These are phyloP conservation scores for Apamea crenata DNA, from an alignment of 2,888 invertebrate genomes.

Conservation along the genomic window DNA sequence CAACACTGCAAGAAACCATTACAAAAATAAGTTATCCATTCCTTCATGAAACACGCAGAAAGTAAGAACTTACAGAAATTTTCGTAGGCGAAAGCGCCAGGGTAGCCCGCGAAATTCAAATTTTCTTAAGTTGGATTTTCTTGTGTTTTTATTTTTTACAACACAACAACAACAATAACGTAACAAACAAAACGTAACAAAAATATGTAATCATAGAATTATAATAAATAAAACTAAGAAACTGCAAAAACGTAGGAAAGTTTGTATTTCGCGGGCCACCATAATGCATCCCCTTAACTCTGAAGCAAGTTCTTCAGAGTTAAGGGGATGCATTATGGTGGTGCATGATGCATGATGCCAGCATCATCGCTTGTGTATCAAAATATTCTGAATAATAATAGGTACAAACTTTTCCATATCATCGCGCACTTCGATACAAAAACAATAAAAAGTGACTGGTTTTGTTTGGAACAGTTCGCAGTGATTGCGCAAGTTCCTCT, in stretches of 20 bases:
- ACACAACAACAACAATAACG: too few relatives aligned
- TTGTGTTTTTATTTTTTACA: too few relatives aligned
- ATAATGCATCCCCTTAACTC: neutral
- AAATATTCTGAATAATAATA: neutral
- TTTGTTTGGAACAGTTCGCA: conserved; percentile 35
- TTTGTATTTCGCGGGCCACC: neutral
- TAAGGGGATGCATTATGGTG: too few relatives aligned
- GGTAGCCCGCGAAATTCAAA: too few relatives aligned
- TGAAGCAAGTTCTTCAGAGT: too few relatives aligned
- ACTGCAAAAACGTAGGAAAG: too few relatives aligned
- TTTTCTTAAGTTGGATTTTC: too few relatives aligned
- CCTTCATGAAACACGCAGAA: neutral
- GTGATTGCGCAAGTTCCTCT: conserved; percentile 52
- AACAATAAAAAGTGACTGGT: conserved; percentile 45
- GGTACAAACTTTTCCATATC: neutral
- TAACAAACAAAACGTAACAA: too few relatives aligned
- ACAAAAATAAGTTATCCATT: neutral
- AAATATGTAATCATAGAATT: too few relatives aligned
- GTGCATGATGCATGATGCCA: too few relatives aligned
- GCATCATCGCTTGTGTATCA: neutral
- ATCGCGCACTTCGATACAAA: conserved; percentile 23
- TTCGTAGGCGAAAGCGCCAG: too few relatives aligned
- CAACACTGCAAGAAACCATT: neutral
- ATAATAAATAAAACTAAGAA: too few relatives aligned
- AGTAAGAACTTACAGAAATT: neutral